Evolutionary conservation across 2,797 vertebrate species (phyloP).

Genomic region (Thripadectes ignobilis): DNA sequence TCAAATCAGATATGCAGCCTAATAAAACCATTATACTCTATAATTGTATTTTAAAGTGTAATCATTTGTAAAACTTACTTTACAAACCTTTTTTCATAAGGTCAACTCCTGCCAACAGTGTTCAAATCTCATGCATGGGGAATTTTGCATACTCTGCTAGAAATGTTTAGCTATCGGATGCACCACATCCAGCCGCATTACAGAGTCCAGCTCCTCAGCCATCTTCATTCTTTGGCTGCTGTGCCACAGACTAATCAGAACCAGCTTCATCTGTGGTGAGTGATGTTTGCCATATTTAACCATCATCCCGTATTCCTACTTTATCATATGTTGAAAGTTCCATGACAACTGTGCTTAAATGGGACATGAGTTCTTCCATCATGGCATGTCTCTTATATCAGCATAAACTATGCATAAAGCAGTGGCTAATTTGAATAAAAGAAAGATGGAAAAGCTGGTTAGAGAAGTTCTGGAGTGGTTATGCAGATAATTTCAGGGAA

Average conservation of each 20-base stretch:
- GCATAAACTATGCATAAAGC: rapidly evolving
- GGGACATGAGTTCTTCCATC: not conserved
- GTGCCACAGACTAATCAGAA: conserved; percentile 98
- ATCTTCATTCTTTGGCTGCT: conserved; percentile 95
- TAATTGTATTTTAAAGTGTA: not conserved
- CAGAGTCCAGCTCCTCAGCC: conserved; percentile 94
- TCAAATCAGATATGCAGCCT: not conserved
- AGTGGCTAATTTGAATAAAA: not conserved
- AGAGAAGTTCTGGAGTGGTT: not conserved
- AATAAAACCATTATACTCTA: not conserved
- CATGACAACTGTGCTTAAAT: not conserved
- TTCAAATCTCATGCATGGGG: conserved; percentile 98
- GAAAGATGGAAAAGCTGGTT: not conserved
- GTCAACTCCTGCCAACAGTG: conserved; percentile 95
- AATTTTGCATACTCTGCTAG: conserved; percentile 94
- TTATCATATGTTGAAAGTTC: not conserved
- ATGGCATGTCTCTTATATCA: not conserved
- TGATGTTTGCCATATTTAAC: not conserved
- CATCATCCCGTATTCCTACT: not conserved
- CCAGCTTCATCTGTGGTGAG: conserved; percentile 97
- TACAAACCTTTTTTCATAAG: conserved; percentile 67
- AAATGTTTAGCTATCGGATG: conserved; percentile 99
- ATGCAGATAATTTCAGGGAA: not conserved
- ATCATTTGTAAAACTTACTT: not conserved
- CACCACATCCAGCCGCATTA: conserved; percentile 99